Evolutionary conservation across 2,797 vertebrate genomes (phyloP).

Genomic region (Selene dorsalis): DNA sequence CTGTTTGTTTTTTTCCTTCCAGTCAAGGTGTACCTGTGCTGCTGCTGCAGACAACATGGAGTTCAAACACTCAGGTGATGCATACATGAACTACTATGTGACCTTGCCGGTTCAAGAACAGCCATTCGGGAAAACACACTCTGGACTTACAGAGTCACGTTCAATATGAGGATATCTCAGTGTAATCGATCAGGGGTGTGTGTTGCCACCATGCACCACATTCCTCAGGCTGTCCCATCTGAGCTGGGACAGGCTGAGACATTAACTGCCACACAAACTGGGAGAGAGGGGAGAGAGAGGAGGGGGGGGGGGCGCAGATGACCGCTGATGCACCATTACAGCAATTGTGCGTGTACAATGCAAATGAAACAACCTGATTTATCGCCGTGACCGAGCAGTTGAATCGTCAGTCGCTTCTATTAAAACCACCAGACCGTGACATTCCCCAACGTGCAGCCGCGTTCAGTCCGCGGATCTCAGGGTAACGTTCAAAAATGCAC

Average conservation of each 20-base stretch:
- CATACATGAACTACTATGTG: neutral
- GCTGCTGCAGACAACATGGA: neutral
- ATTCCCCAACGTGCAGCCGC: constrained; percentile 70
- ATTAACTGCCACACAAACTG: constrained; percentile 4
- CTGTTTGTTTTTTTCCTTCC: neutral
- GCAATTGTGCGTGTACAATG: neutral
- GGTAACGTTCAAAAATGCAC: constrained; percentile 51
- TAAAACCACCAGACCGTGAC: constrained; percentile 60
- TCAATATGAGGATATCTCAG: neutral
- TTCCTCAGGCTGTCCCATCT: constrained; percentile 51
- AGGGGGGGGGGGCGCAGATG: neutral
- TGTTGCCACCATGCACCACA: constrained; percentile 32
- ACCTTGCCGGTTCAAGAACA: neutral
- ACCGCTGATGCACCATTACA: constrained; percentile 41
- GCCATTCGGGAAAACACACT: neutral
- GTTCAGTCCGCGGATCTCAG: constrained; percentile 48
- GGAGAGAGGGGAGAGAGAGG: too few species aligned
- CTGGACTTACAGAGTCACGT: rapidly evolving
- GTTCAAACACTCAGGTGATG: neutral
- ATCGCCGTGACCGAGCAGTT: constrained; percentile 4
- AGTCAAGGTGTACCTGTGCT: neutral
- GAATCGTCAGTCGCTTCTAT: constrained; percentile 33
- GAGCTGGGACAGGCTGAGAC: constrained; percentile 3
- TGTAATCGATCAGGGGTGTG: neutral
- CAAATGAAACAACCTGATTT: constrained; percentile 21